Base-by-base conservation (phyloP, 2,888 invertebrate species). In the Penaeus monodon region DNA sequence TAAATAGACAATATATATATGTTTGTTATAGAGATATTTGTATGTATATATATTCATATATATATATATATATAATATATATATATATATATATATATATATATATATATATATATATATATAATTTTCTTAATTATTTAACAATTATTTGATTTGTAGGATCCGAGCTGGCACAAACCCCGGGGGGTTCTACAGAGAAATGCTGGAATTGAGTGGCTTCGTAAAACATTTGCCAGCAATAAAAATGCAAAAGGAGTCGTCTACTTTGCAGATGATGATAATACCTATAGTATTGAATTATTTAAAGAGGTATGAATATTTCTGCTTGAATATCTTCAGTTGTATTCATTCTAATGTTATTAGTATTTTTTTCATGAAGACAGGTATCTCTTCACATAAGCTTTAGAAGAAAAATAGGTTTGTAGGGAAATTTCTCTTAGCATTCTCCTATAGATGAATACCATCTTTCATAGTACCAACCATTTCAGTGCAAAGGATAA, bases 251-350 rank as follows among this genome's bases (percentile, higher is more conserved):
- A 73, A 44, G 95, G 96, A 24, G 95, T 98, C 68, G 95, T 99
- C 0, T 99, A 96, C 93, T 99, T 99, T 92, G 98, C 98, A 94
- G 99, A 99, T 92, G 99, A 99, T 92, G 99, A 99, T 92, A 99
- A 99, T 92, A 96, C 98, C 0, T 99, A 99, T 92, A 95, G 96
- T 79, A 92, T 97, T 57, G 96, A 97, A 92, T 92, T 99, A 22
- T 99, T 99, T 93, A 95, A 95, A 88, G 98, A 98, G 94, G 97
- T 97, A 91, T 91, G 76, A 38, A 64, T 81, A 38, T 77, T 73
- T 38, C 12, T 68, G 20, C 14, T n/a, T 68, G 29, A 12, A 22
- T 68, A 68, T 3, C n/a, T 29, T 29, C 24, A 12, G 29, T 22
- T 24, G 24, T 24, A 68, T 68, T 68, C 24, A 14, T 29, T 68